Evolutionary conservation across 2,113 vertebrate species (phyloP).

Genomic region (Notechis scutatus): DNA sequence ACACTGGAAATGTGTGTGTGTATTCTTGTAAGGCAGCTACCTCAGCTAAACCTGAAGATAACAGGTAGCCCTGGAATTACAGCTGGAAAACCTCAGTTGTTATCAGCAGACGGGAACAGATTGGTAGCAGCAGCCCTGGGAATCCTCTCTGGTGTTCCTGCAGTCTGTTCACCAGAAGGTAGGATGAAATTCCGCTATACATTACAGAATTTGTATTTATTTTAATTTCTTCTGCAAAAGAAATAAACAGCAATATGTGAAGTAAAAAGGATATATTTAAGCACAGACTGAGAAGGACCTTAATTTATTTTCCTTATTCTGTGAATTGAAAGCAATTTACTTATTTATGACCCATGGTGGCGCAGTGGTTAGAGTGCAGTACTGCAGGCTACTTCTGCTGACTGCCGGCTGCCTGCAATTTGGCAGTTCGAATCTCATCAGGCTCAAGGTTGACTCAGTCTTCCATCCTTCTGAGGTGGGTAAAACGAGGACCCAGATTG

Average conservation of each 20-base stretch:
- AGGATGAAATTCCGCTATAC: conserved; percentile 28
- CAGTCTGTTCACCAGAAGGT: conserved; percentile 95
- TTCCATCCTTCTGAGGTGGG: no score
- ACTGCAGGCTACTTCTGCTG: no score
- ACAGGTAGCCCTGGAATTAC: conserved; percentile 71
- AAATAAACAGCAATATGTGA: conserved; percentile 15
- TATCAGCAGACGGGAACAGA: conserved; percentile 76
- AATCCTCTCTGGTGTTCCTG: conserved; percentile 88
- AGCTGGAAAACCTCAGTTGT: conserved; percentile 66
- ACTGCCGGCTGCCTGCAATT: no score
- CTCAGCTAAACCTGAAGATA: conserved; percentile 87
- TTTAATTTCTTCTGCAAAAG: conserved; percentile 9
- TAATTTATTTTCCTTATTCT: conserved; percentile 42
- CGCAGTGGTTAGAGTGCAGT: no score
- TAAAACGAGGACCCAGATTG: no score
- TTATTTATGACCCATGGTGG: background rate
- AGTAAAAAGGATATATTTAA: conserved; percentile 18
- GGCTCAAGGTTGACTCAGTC: no score
- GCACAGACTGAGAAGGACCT: conserved; percentile 14
- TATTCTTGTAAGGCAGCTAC: conserved; percentile 87
- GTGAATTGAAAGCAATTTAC: background rate
- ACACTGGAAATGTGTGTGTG: conserved; percentile 88
- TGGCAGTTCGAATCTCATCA: no score
- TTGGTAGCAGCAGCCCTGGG: conserved; percentile 79
- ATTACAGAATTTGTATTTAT: background rate